phyloP scores from a whole-genome alignment of 2,888 invertebrate species.

The Drosophila nigricruria region DNA sequence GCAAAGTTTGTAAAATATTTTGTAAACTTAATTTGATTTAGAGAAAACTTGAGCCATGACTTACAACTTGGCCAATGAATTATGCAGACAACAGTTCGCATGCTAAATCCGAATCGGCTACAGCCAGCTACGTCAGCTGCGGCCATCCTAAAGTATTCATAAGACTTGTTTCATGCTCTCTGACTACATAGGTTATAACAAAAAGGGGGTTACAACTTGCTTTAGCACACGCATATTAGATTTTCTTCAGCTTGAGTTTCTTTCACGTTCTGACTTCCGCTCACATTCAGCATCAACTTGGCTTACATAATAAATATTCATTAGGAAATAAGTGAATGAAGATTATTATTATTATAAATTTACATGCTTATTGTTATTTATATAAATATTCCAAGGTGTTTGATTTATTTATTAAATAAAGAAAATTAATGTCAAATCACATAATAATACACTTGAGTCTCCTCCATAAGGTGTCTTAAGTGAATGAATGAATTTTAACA shows the following conservation, averaged over 20 bases:
- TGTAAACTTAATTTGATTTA: conserved; percentile 75
- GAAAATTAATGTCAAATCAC: neutral
- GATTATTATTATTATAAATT: neutral
- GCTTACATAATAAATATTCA: conserved; percentile 3
- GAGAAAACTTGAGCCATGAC: conserved; percentile 71
- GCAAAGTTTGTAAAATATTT: conserved; percentile 70
- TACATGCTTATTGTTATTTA: neutral
- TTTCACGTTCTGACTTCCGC: neutral
- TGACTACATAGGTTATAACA: conserved; percentile 2
- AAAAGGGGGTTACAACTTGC: neutral
- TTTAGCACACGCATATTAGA: conserved; percentile 7
- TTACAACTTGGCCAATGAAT: conserved; percentile 73
- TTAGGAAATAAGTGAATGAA: neutral
- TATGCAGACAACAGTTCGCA: conserved; percentile 64
- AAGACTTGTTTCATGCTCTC: conserved; percentile 34
- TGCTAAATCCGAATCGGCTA: conserved; percentile 30
- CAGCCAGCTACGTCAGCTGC: conserved; percentile 43
- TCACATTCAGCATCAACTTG: neutral
- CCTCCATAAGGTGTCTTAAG: neutral
- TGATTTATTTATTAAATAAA: neutral
- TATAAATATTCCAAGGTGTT: neutral
- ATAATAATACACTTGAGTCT: too few relatives aligned
- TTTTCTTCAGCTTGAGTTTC: conserved; percentile 1
- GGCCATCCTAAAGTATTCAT: conserved; percentile 64
- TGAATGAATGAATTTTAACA: neutral